Conservation (phyloP, 2,113 vertebrate genomes). For the Phrynosoma platyrhinos region DNA sequence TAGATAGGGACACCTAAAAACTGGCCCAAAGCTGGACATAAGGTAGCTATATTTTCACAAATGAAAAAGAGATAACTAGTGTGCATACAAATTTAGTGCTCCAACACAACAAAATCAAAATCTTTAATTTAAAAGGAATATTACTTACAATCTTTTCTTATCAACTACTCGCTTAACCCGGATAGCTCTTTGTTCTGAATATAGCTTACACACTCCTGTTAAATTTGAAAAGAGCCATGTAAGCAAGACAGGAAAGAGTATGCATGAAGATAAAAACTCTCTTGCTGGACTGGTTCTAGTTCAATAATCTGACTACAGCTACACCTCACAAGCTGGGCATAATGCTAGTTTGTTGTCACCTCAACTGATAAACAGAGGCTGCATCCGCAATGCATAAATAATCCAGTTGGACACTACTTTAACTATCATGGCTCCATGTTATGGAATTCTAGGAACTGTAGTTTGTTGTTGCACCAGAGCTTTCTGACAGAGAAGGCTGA, state of each 20-base stretch:
- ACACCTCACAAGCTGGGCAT: background rate
- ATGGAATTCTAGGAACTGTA: no score
- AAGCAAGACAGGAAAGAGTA: background rate
- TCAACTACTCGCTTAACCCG: slow-evolving; percentile 94
- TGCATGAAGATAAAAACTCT: background rate
- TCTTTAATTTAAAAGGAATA: background rate
- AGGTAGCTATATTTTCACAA: background rate
- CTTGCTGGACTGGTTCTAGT: background rate
- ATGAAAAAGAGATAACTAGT: background rate
- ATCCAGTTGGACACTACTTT: no score
- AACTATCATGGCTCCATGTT: no score
- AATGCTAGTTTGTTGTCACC: background rate
- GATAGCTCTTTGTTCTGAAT: slow-evolving; percentile 96
- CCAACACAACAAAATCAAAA: background rate
- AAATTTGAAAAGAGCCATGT: background rate
- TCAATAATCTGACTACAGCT: background rate
- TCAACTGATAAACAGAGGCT: background rate
- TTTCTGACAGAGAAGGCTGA: no score
- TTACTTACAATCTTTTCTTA: slow-evolving; percentile 95
- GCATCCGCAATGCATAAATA: no score
- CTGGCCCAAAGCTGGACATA: background rate
- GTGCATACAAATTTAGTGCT: background rate
- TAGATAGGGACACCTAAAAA: no score
- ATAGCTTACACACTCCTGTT: slow-evolving; percentile 94
- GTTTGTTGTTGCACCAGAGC: no score